Evolutionary conservation across 2,113 vertebrate genomes (phyloP), one percentile per base, ranked within the genome.

Genomic region (Eonycteris spelaea): DNA sequence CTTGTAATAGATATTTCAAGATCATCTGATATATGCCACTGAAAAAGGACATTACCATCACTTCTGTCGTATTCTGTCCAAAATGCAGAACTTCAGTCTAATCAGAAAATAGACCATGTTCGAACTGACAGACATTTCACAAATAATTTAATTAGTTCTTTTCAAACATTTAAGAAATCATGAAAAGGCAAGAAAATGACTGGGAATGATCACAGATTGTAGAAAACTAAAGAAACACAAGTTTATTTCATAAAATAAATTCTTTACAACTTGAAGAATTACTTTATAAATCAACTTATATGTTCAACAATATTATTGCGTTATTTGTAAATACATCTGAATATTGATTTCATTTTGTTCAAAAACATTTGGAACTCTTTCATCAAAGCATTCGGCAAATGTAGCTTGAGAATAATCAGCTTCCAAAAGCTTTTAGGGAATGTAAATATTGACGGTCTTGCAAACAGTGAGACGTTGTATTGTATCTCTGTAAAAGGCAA

Each of bases 281-380:
- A 57, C 26, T 77, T 74, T 65, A 59, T 13, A 86, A 94, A 30
- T 71, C 85, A 86, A 43, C 1, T 6, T 45, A 90, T 80, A 6
- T 75, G 40, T 45, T n/a, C n/a, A 74, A 48, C 24, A 35, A 45
- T 74, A 28, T 4, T 26, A 65, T 21, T 86, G 40, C 22, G 33
- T 55, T 68, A n/a, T 53, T 71, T 91, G n/a, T 33, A 86, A 91
- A 70, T 91, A 38, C 40, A 93, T n/a, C 3, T 84, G 1, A 91
- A n/a, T 65, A 91, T 33, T 38, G 6, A 8, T 74, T 95, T 9
- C 0, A 68, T 28, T 95, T 92, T 79, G 5, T 84, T 73, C 0
- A 73, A n/a, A 82, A 91, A 65, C 1, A 90, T 70, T 86, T 90
- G 38, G 63, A 93, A 95, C 45, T 90, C 48, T 63, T 93, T 79